Evolutionary conservation across 2,113 vertebrate species (phyloP), one percentile per base, ranked within the genome.

Genomic region (Polyodon spathula): DNA sequence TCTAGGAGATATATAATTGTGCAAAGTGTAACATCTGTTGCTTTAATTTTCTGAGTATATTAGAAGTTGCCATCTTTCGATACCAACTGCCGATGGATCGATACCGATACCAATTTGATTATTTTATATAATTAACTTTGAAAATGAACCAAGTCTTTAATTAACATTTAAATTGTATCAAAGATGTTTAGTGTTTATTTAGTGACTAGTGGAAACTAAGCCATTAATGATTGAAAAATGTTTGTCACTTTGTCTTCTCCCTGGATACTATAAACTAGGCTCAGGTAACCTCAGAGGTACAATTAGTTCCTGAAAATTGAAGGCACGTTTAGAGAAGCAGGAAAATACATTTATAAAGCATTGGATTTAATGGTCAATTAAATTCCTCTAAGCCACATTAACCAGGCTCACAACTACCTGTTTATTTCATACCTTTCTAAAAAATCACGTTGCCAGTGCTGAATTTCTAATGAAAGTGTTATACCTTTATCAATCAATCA

Each of bases 1-100:
- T 84, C 86, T 70, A 85, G 81, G 85, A 87, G 80, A 88, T 81
- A 1, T 61, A 37, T 69, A 78, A 86, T 63, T 71, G 80, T 39
- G 46, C 66, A 58, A 66, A 58, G 59, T 62, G 58, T 67, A 81
- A 86, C 87, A 90, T 88, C 86, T 89, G 86, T 83, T 80, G 76
- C 82, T 78, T 72, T 75, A 75, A 67, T 70, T 78, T 81, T 4
- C n/a, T n/a, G n/a, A n/a, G 1, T 73, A 71, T 75, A 66, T 65
- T 77, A 68, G 68, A 70, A 68, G 41, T 27, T 43, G 17, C 4
- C 3, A 6, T 51, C 46, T 41, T 44, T 39, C 38, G 53, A 8
- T 37, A 8, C 40, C 54, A n/a, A n/a, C n/a, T n/a, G n/a, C n/a
- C n/a, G n/a, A n/a, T n/a, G n/a, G n/a, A n/a, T n/a, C n/a, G n/a